phyloP scores from a whole-genome alignment of 2,797 vertebrate genomes.

The Sebastolobus altivelis region DNA sequence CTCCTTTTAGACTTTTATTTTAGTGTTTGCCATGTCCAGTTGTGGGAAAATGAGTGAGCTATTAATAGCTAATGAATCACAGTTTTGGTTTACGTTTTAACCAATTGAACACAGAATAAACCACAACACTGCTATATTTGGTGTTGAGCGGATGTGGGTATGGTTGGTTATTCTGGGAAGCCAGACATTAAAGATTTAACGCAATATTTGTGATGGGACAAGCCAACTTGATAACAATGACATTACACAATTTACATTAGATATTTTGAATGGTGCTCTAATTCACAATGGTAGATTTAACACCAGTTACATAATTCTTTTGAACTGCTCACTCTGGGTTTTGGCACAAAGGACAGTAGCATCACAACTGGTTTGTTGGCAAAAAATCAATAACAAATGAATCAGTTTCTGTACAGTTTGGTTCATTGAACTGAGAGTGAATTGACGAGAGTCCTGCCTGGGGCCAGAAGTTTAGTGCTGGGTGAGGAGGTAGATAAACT shows the following conservation, averaged over 20 bases:
- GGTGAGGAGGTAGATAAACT: constrained; percentile 16
- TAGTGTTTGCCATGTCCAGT: not conserved
- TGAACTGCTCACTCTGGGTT: constrained; percentile 8
- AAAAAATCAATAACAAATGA: constrained; percentile 48
- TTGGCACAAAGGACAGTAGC: not conserved
- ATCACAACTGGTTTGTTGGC: constrained; percentile 35
- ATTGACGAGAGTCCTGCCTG: constrained; percentile 27
- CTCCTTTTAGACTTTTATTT: not conserved
- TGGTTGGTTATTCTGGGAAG: constrained; percentile 14
- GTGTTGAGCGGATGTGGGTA: constrained; percentile 4
- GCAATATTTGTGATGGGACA: not conserved
- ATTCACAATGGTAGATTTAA: not conserved
- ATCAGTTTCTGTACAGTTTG: constrained; percentile 48
- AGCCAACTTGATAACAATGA: not conserved
- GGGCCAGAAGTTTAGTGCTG: constrained; percentile 33
- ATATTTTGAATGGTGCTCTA: not conserved
- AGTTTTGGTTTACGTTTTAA: constrained; percentile 62
- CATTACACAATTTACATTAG: too few relatives aligned
- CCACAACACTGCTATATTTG: not conserved
- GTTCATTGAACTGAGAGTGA: constrained; percentile 46
- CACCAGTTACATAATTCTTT: constrained; percentile 18
- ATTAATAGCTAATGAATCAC: constrained; percentile 44
- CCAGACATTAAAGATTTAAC: not conserved
- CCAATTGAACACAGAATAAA: constrained; percentile 27
- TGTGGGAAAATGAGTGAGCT: constrained; percentile 35